Base-by-base conservation (phyloP, 1,140 invertebrate genomes). In the Solenopsis invicta region DNA sequence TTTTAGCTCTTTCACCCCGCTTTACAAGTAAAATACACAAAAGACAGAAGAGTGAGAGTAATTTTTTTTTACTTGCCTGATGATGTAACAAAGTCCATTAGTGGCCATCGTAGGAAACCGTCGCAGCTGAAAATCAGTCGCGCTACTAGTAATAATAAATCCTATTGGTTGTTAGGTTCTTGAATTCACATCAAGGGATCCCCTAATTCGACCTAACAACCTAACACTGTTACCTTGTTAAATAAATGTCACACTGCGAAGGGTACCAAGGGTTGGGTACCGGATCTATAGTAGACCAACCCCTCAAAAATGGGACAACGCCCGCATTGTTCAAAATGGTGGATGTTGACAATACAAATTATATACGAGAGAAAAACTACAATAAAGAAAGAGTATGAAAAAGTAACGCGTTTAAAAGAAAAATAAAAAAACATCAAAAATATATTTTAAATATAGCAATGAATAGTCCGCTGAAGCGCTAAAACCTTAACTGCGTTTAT, bases 221-320 rank as follows among this genome's bases (percentile, higher is more conserved):
- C 86, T 93, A 93, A 94, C 92, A 85, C 93, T 91, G 92, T 94
- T 93, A 94, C 92, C 91, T 94, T 92, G 93, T 94, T 94, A 94
- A 93, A 94, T 94, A 94, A 94, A 94, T 93, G 93, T 94, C 91
- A 91, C 87, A 86, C 87, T 88, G 88, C 91, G 85, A 93, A 88
- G 94, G 94, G 90, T 91, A 41, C 77, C 85, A 89, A 89, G 54
- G 88, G 82, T 66, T 48, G 88, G 84, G 50, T 64, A 77, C 74
- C 77, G 87, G 76, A 91, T 84, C 89, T 85, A 90, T 52, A 74
- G 74, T 92, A 92, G 90, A 81, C 90, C 92, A 93, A 93, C 93
- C 93, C 93, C 90, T 87, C 89, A 90, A 94, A 94, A 93, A 88
- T 92, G 90, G 91, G 88, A 92, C 89, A 94, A 93, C 89, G 91